Percentiles rank a stretch among this genome's conserved stretches.
These are phyloP conservation scores for Lepidostoma basale DNA, from an alignment of 1,140 invertebrate species.

Conservation along the genomic window DNA sequence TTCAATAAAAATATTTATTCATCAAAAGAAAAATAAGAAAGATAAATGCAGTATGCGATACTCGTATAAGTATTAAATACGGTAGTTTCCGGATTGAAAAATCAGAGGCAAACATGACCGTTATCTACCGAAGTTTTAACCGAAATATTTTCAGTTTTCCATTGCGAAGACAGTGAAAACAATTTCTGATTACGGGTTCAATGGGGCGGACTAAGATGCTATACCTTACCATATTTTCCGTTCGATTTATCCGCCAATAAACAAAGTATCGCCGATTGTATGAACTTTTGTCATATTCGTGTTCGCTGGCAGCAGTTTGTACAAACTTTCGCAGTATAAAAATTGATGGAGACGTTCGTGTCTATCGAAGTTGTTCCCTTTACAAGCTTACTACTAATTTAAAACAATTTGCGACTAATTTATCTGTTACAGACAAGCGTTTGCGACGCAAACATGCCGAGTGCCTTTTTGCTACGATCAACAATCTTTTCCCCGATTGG, in stretches of 20 bases:
- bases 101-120: too few relatives aligned
- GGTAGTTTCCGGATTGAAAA: too few relatives aligned
- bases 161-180: not conserved
- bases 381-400: not conserved
- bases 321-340: conserved; percentile 14
- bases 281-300: conserved; percentile 16
- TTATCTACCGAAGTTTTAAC: too few relatives aligned
- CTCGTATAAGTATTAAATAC: too few relatives aligned
- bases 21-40: too few relatives aligned
- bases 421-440: too few relatives aligned
- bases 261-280: conserved; percentile 20
- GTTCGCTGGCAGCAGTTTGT: not conserved
- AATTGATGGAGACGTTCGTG: not conserved
- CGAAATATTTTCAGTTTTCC: not conserved
- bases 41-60: too few relatives aligned
- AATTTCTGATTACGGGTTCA: conserved; percentile 12
- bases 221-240: conserved; percentile 11
- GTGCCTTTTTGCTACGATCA: too few relatives aligned
- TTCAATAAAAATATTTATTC: too few relatives aligned
- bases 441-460: too few relatives aligned
- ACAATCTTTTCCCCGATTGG: too few relatives aligned
- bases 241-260: conserved; percentile 14
- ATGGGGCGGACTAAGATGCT: conserved; percentile 1
- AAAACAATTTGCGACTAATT: not conserved
- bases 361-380: not conserved